These are phyloP conservation scores for Capitella teleta DNA, from an alignment of 1,140 invertebrate species.

Conservation along the genomic window DNA sequence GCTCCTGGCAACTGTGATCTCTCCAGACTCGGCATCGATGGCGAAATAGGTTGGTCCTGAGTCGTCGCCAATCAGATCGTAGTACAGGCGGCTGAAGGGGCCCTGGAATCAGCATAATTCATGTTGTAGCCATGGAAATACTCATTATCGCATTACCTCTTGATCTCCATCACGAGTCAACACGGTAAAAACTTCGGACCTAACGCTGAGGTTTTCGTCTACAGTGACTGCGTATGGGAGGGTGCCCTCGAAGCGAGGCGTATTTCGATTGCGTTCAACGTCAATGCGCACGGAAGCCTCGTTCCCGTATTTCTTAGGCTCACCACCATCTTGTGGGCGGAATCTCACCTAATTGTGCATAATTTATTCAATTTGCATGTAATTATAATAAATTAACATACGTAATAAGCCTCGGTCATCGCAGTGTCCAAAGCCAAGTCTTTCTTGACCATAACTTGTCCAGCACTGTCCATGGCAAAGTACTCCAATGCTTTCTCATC, in stretches of 20 bases:
- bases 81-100: conserved; percentile 18
- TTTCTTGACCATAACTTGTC: conserved; percentile 8
- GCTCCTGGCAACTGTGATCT: conserved; percentile 10
- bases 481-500: conserved; percentile 13
- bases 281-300: background rate
- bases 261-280: background rate
- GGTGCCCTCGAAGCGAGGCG: background rate
- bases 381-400: no score
- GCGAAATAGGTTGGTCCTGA: conserved; percentile 19
- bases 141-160: background rate
- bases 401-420: no score
- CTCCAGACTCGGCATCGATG: conserved; percentile 17
- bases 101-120: no score
- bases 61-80: conserved; percentile 24
- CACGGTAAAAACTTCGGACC: background rate
- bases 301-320: conserved; percentile 3
- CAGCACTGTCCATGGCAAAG: conserved; percentile 14
- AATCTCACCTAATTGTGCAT: conserved; percentile 21
- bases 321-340: conserved; percentile 14
- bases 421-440: background rate
- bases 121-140: no score
- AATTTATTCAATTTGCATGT: no score
- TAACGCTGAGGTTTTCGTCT: background rate
- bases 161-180: background rate
- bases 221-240: background rate